Evolutionary conservation across 2,797 vertebrate species (phyloP), one percentile per base, ranked within the genome.

Genomic region (Sus cebifrons): DNA sequence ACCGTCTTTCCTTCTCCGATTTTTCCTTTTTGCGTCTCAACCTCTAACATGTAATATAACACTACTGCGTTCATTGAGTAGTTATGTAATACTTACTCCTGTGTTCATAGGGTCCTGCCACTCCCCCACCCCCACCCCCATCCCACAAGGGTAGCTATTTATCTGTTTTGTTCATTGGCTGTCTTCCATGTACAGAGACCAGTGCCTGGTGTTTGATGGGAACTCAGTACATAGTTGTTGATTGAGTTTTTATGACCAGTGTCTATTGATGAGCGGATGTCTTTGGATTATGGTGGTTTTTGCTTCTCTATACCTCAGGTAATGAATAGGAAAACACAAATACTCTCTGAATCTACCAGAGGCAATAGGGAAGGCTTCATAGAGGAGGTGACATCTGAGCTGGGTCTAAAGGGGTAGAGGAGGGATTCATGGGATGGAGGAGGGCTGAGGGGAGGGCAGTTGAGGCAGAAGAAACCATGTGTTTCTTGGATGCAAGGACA

Each of bases 41-140:
- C 23, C 32, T 83, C 70, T 56, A 65, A 62, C 15, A 36, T 16
- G 17, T 20, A n/a, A 20, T 25, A 1, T n/a, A 27, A 65, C 15
- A 23, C 36, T 32, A 11, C 32, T 54, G 13, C 7, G 8, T 58
- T 95, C 86, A 52, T 20, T 78, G 36, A 6, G 5, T 40, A 36
- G 36, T 20, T 36, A 20, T 25, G 1, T n/a, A 27, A 65, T 49
- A 7, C 15, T 91, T 18, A 23, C 36, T 32, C 10, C 32, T 54
- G 13, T 9, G 8, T 58, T 95, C 86, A 52, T 20, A 74, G 36
- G 6, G 5, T 40, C 10, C 49, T 20, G 16, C 25, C 27, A 1
- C 20, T 11, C 3, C 3, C 16, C 25, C 25, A 3, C 36, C 20
- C 62, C 5, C 5, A 5, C 20, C 62, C 13, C 2, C 1, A 25